Evolutionary conservation across 2,113 vertebrate species (phyloP), one percentile per base, ranked within the genome.

Genomic region (Oceanites oceanicus): DNA sequence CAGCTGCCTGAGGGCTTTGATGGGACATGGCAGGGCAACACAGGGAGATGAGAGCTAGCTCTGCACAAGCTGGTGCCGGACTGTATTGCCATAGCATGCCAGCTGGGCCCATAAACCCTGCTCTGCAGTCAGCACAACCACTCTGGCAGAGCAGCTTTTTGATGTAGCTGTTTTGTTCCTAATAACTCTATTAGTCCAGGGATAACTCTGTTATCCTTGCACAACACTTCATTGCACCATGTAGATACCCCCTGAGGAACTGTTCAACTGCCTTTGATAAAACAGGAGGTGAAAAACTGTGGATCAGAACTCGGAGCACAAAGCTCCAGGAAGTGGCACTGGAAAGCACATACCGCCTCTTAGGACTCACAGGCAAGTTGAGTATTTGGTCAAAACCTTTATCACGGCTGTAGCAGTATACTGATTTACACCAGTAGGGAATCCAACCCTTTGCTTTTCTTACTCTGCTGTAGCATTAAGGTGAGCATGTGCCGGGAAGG

Each of bases 131-230:
- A 74, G 66, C 66, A 74, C n/a, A 86, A 55, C 80, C 55, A 55
- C 44, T 20, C 44, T 42, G 11, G n/a, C 76, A 83, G 71, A 86
- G 18, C 36, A 56, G 86, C 72, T 71, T 79, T 86, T 78, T 83
- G 76, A 92, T 92, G 67, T 86, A 70, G 61, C 81, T 47, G 56
- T 42, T 85, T 88, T 80, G 40, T 56, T 93, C 84, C 40, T 90
- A 83, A 62, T 90, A 84, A 75, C 72, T 83, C 62, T 16, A 90
- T 90, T 92, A 92, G 86, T 52, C 36, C 52, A 62, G 56, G 45
- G 62, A 74, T 92, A 94, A 90, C 61, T 95, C 47, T 87, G 66
- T 90, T 96, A 90, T 71, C 76, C 45, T 79, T 74, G 73, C 82
- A 83, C 63, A 94, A 83, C 45, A 71, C 62, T 92, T 94, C 89